Evolutionary conservation across 2,888 invertebrate species (phyloP).

Genomic region (Acanthosoma haemorrhoidale): DNA sequence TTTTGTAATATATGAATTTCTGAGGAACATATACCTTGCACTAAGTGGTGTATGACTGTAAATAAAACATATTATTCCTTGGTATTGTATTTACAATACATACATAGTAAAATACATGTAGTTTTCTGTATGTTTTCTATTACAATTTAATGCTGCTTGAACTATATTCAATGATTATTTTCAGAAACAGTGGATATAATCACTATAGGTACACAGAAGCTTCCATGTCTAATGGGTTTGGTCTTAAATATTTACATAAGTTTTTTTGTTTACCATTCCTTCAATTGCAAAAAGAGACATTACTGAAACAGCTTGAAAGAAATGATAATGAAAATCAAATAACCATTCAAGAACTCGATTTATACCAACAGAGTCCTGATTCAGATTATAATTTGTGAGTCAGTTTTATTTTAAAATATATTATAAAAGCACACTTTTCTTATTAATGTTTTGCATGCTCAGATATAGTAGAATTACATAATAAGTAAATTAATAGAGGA

Average conservation of each 20-base stretch:
- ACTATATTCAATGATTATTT: constrained; percentile 18
- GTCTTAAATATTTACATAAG: constrained; percentile 83
- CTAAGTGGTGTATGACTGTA: not conserved
- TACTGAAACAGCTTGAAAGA: constrained; percentile 75
- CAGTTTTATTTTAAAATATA: not conserved
- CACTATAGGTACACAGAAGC: constrained; percentile 82
- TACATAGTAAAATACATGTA: no score
- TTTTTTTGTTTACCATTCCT: constrained; percentile 93
- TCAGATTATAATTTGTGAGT: constrained; percentile 61
- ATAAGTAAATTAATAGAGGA: no score
- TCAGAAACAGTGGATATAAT: constrained; percentile 48
- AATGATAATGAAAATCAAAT: constrained; percentile 76
- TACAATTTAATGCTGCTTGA: no score
- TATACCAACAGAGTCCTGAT: constrained; percentile 67
- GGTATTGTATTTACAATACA: no score
- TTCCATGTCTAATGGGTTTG: constrained; percentile 94
- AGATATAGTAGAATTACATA: no score
- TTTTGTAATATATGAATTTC: no score
- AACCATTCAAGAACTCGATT: constrained; percentile 67
- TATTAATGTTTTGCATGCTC: not conserved
- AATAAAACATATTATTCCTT: no score
- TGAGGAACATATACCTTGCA: not conserved
- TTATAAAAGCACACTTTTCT: no score
- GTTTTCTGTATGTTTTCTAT: not conserved
- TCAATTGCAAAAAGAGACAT: constrained; percentile 77